Evolutionary conservation across 2,888 invertebrate genomes (phyloP), one percentile per base, ranked within the genome.

Genomic region (Beris morrisii): DNA sequence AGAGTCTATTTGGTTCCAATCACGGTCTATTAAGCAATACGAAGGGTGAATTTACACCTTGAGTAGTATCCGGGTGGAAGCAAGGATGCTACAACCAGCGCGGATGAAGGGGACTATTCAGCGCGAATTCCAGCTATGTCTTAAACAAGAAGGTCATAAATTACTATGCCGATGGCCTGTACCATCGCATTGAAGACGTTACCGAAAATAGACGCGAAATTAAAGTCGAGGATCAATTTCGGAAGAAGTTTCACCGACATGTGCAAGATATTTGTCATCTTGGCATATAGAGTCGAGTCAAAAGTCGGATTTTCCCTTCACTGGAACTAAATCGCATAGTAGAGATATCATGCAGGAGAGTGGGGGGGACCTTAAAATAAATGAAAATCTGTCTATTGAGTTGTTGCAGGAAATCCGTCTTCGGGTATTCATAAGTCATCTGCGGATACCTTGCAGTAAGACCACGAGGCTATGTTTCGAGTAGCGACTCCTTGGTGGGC

Each of bases 1-100:
- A 38, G 50, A 58, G 57, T 69, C 66, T 69, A 66, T 69, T 69
- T 64, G 65, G 64, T 66, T 65, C 66, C 66, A 69, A 69, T 69
- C 69, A 69, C 59, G 69, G 69, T 69, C 69, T 69, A 69, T 69
- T 69, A 69, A 69, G 66, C 67, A 67, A 66, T 69, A 67, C 66
- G 64, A 55, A 38, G 67, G 64, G 66, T 67, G 64, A 69, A 69
- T 67, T 67, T 64, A 69, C 67, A 69, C 69, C 69, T 69, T 55
- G 54, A 54, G 50, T 9, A 38, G 52, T 38, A 52, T 61, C 15
- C 15, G 12, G 45, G 12, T 45, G 45, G 57, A 45, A 15, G 9
- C 22, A 22, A 22, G 22, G 22, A 22, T 22, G 22, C 22, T 44
- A 44, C n/a, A 44, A 12, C 11, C n/a, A 44, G 44, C 44, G 2